A percentile compares a stretch with the other conserved stretches of the same genome.
Conservation (phyloP, 2,113 vertebrate species). For the Hiodon alosoides region DNA sequence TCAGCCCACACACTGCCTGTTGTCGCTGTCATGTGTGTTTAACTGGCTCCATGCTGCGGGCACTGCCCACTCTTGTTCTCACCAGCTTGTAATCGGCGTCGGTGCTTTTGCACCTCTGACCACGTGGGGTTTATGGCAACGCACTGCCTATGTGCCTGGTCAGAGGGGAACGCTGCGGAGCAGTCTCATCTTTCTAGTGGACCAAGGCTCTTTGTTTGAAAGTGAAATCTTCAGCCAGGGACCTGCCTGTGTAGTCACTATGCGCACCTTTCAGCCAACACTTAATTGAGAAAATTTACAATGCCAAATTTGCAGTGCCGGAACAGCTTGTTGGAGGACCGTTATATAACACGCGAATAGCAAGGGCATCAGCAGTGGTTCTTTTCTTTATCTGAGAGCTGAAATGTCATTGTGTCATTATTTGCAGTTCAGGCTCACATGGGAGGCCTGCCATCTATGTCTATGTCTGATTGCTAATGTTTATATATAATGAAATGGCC, state of each 20-base stretch:
- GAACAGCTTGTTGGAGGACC: too few species aligned
- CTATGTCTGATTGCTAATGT: background rate
- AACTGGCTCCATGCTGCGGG: background rate
- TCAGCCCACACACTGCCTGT: background rate
- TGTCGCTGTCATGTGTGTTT: background rate
- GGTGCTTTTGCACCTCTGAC: background rate
- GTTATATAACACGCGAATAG: too few species aligned
- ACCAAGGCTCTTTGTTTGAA: too few species aligned
- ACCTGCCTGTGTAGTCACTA: too few species aligned
- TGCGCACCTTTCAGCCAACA: too few species aligned
- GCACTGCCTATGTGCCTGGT: too few species aligned
- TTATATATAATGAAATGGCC: background rate
- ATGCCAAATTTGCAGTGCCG: too few species aligned
- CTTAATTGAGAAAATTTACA: too few species aligned
- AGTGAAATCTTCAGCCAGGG: too few species aligned
- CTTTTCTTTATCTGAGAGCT: background rate
- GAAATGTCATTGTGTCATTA: background rate
- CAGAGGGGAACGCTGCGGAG: too few species aligned
- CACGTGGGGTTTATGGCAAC: background rate
- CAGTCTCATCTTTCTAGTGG: too few species aligned
- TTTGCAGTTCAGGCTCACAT: background rate
- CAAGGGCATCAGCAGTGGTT: background rate
- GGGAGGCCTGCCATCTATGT: background rate
- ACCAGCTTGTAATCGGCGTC: background rate
- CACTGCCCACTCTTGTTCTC: conserved; percentile 1